phyloP scores from a whole-genome alignment of 2,113 vertebrate genomes.

The Leptobrachium leishanense region DNA sequence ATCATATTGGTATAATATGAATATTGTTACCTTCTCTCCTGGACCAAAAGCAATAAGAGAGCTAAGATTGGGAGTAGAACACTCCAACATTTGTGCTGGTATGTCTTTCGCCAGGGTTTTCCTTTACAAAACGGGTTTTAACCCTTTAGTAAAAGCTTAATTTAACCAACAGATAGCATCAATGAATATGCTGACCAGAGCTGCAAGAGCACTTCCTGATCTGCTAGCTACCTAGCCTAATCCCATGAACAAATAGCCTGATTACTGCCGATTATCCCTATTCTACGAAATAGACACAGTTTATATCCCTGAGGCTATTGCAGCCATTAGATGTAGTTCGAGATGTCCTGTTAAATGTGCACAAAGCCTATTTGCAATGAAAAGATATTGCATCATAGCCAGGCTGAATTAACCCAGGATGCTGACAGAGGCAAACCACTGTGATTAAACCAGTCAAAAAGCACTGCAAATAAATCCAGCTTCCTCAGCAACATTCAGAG shows the following conservation, averaged over 20 bases:
- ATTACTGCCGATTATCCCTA: conserved; percentile 38
- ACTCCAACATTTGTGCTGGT: no score
- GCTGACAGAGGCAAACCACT: conserved; percentile 33
- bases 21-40: no score
- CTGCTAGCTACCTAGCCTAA: conserved; percentile 31
- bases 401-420: conserved; percentile 21
- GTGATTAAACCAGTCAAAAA: conserved; percentile 38
- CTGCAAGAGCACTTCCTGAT: conserved; percentile 22
- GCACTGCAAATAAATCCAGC: conserved; percentile 17
- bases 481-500: conserved; percentile 10
- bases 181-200: conserved; percentile 33
- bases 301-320: conserved; percentile 33
- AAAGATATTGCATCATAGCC: conserved; percentile 42
- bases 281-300: conserved; percentile 31
- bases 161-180: not conserved
- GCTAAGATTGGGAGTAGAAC: no score
- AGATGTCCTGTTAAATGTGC: conserved; percentile 32
- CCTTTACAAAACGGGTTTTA: no score
- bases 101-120: no score
- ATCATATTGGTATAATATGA: no score
- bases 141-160: no score
- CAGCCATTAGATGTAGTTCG: conserved; percentile 29
- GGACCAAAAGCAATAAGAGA: no score
- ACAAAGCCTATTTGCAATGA: conserved; percentile 37
- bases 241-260: conserved; percentile 42